These are phyloP conservation scores for Heliconius melpomene DNA, from an alignment of 1,140 invertebrate genomes.

Conservation along the genomic window DNA sequence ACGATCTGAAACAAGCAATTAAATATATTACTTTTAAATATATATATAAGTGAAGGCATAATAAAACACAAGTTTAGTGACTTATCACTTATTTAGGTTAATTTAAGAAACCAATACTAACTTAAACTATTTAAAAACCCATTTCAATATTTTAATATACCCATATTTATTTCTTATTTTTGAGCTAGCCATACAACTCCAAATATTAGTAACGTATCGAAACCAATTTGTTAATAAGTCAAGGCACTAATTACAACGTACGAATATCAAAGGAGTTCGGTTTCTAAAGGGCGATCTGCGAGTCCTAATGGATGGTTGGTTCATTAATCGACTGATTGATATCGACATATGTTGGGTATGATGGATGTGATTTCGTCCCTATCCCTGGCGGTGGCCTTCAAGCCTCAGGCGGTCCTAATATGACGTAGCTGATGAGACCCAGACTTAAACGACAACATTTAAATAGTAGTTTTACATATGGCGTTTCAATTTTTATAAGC, in stretches of 20 bases:
- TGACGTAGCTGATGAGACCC: conserved; percentile 54
- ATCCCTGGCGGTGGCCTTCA: neutral
- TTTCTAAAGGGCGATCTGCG: conserved; percentile 44
- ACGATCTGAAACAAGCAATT: neutral
- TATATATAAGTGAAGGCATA: no score
- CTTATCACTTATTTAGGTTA: no score
- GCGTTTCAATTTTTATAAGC: neutral
- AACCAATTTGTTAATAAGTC: conserved; percentile 44
- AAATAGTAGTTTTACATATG: neutral
- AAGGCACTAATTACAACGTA: conserved; percentile 42
- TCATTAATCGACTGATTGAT: conserved; percentile 67
- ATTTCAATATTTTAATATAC: no score
- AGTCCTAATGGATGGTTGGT: conserved; percentile 47
- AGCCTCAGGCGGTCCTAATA: conserved; percentile 48
- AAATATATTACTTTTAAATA: neutral
- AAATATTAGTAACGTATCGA: neutral
- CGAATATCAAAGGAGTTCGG: conserved; percentile 42
- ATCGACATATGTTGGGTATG: conserved; percentile 64
- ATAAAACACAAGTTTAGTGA: no score
- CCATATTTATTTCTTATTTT: neutral
- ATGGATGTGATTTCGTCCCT: conserved; percentile 60
- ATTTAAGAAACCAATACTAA: no score
- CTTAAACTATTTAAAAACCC: neutral
- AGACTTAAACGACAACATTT: conserved; percentile 1
- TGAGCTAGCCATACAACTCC: neutral